Conservation (phyloP, 2,113 vertebrate genomes). For the Gambusia affinis region DNA sequence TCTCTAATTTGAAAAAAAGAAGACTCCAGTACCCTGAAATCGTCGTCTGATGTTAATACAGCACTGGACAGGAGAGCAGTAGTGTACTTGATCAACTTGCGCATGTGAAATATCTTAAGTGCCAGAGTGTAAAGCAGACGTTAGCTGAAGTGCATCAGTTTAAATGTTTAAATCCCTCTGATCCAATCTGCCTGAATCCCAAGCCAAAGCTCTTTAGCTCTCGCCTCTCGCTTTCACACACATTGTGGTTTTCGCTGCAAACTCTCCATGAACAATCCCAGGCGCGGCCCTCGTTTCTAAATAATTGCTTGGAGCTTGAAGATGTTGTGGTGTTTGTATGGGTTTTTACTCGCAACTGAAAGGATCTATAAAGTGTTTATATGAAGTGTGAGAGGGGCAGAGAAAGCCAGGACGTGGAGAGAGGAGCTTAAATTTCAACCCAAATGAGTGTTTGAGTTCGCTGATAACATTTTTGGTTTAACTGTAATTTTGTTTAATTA, state of each 20-base stretch:
- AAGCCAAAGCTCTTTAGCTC: conserved; percentile 34
- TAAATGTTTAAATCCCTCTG: no score
- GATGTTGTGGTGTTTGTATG: conserved; percentile 30
- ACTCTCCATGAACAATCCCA: conserved; percentile 67
- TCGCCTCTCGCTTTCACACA: conserved; percentile 38
- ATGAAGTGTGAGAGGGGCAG: conserved; percentile 61
- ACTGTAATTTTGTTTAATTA: conserved; percentile 76
- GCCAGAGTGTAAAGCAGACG: no score
- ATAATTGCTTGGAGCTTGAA: conserved; percentile 52
- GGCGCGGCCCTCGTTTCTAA: conserved; percentile 71
- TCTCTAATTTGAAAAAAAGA: conserved; percentile 12
- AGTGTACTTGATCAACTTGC: no score
- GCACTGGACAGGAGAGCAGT: no score
- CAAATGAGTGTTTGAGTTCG: conserved; percentile 62
- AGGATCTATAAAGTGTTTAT: conserved; percentile 77
- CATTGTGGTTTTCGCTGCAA: conserved; percentile 71
- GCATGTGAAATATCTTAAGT: no score
- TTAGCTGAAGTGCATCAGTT: no score
- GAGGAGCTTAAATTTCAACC: conserved; percentile 68
- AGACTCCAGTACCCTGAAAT: no score
- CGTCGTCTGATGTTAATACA: no score
- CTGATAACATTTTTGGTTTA: conserved; percentile 74
- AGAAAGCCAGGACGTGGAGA: conserved; percentile 52
- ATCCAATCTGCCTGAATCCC: no score
- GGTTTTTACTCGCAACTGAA: conserved; percentile 27